These are phyloP conservation scores for Eriosoma lanigerum DNA, from an alignment of 1,140 invertebrate genomes.

Conservation along the genomic window DNA sequence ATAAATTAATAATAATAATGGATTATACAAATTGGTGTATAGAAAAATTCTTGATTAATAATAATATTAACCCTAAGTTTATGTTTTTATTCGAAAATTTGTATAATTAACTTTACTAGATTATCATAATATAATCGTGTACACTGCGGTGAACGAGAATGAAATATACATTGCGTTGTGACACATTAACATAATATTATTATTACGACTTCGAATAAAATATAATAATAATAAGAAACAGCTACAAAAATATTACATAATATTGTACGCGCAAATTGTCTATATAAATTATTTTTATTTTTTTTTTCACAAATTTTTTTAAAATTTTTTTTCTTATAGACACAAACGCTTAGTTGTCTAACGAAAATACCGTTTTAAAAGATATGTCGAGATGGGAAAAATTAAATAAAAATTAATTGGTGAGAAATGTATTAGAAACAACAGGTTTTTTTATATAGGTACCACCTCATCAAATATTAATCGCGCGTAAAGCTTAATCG, in stretches of 20 bases:
- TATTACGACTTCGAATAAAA: background rate
- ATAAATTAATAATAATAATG: constrained; percentile 34
- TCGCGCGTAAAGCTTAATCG: too few species aligned
- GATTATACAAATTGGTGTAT: constrained; percentile 44
- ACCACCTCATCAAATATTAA: too few species aligned
- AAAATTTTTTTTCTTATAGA: too few species aligned
- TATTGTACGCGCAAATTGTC: background rate
- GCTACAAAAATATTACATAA: constrained; percentile 30
- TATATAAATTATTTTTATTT: background rate
- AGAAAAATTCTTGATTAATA: constrained; percentile 44
- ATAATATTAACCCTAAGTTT: constrained; percentile 36
- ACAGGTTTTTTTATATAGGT: too few species aligned
- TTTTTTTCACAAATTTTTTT: too few species aligned
- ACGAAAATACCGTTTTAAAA: constrained; percentile 2
- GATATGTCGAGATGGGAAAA: constrained; percentile 22
- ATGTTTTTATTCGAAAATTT: constrained; percentile 3
- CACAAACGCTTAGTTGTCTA: background rate
- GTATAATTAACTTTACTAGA: constrained; percentile 22
- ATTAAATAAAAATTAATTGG: background rate
- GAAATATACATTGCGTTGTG: constrained; percentile 14
- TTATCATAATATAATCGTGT: background rate
- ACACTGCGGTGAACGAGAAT: constrained; percentile 21
- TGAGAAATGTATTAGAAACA: too few species aligned
- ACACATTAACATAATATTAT: background rate
- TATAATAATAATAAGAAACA: constrained; percentile 23